phyloP scores from a whole-genome alignment of 2,797 vertebrate genomes.

The Eulemur mongoz region DNA sequence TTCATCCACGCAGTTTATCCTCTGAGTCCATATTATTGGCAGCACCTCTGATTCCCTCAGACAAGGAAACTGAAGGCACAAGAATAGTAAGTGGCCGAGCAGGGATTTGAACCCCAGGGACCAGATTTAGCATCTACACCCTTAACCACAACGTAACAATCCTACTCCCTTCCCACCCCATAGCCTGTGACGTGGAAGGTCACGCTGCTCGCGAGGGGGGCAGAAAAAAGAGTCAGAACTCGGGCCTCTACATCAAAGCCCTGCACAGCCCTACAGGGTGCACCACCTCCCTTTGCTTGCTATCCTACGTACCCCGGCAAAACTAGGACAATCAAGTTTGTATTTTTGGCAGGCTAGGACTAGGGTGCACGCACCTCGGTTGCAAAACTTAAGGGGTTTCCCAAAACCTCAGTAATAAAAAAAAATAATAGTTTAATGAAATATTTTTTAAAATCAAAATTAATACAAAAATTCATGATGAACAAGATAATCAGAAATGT shows the following conservation, averaged over 20 bases:
- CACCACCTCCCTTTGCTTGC: background rate
- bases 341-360: background rate
- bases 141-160: background rate
- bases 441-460: background rate
- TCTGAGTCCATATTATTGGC: background rate
- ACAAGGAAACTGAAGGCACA: background rate
- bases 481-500: background rate
- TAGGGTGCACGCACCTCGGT: too few species aligned
- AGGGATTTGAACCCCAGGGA: background rate
- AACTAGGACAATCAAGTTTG: background rate
- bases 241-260: background rate
- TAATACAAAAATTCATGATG: background rate
- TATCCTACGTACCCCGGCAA: background rate
- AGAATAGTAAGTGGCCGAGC: background rate
- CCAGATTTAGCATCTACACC: background rate
- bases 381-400: background rate
- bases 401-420: background rate
- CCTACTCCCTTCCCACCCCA: background rate
- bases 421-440: background rate
- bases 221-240: background rate
- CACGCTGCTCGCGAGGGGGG: background rate
- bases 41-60: background rate
- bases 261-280: rapidly evolving
- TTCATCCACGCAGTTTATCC: background rate
- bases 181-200: background rate